These are phyloP conservation scores for Progne subis DNA, from an alignment of 2,113 vertebrate genomes.

Conservation along the genomic window DNA sequence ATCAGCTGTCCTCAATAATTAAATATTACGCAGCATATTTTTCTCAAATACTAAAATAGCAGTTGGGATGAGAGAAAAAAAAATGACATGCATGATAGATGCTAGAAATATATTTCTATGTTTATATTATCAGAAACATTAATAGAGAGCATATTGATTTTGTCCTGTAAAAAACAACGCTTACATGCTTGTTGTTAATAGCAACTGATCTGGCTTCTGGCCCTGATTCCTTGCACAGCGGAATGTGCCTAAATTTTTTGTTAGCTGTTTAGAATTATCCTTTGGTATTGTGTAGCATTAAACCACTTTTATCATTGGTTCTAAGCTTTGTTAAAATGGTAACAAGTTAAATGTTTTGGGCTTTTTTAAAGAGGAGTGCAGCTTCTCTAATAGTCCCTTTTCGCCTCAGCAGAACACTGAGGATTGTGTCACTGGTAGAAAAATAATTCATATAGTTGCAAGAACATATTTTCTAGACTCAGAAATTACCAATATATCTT, in stretches of 20 bases:
- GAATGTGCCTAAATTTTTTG: not conserved
- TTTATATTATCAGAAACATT: not conserved
- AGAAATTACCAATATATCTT: not conserved
- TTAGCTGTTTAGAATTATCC: not conserved
- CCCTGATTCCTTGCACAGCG: not conserved
- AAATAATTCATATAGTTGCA: not conserved
- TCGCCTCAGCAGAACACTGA: not conserved
- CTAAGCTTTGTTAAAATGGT: not conserved
- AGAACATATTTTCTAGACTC: not conserved
- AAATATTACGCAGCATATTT: not conserved
- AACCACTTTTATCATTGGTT: not conserved
- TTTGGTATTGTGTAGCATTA: not conserved
- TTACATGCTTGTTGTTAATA: not conserved
- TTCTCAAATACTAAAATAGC: not conserved
- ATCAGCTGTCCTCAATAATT: not conserved
- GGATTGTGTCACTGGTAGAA: not conserved
- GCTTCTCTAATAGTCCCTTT: not conserved
- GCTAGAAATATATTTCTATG: not conserved
- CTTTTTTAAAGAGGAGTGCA: not conserved
- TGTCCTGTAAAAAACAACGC: not conserved
- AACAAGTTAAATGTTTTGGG: not conserved
- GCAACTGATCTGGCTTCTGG: not conserved
- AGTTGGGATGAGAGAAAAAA: not conserved
- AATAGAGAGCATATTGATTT: not conserved
- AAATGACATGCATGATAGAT: not conserved